A percentile compares a stretch with the other conserved stretches of the same genome.
Evolutionary conservation across 2,797 vertebrate species (phyloP).

Genomic region (Paguma larvata): DNA sequence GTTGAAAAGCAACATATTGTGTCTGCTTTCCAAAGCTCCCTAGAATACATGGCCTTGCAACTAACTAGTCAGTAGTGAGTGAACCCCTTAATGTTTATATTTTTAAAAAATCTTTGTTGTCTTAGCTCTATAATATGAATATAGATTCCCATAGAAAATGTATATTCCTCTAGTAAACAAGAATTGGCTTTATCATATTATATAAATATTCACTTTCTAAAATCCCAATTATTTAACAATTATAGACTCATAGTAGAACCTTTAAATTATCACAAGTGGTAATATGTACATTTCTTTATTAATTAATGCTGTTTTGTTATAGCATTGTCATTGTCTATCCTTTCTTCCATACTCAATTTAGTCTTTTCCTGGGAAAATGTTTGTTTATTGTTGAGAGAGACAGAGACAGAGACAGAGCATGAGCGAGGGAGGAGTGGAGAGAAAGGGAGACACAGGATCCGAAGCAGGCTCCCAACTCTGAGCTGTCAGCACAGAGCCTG

Average conservation of each 20-base stretch:
- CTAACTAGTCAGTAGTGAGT: background rate
- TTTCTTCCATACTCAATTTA: constrained; percentile 20
- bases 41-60: background rate
- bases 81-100: background rate
- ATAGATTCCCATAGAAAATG: background rate
- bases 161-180: constrained; percentile 18
- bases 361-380: background rate
- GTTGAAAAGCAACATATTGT: background rate
- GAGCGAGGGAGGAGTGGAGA: no score
- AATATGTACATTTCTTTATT: background rate
- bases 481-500: no score
- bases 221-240: constrained; percentile 17
- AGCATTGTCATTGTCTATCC: background rate
- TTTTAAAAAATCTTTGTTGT: constrained; percentile 42
- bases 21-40: background rate
- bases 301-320: constrained; percentile 23
- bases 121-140: constrained; percentile 32
- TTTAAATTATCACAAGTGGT: background rate
- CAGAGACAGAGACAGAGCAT: no score
- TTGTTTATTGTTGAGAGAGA: no score
- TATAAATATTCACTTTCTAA: constrained; percentile 19
- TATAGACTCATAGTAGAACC: background rate
- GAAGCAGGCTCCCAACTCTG: no score
- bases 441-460: no score
- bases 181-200: constrained; percentile 41